Conservation (phyloP, 2,797 vertebrate species). For the Ciconia nigra region DNA sequence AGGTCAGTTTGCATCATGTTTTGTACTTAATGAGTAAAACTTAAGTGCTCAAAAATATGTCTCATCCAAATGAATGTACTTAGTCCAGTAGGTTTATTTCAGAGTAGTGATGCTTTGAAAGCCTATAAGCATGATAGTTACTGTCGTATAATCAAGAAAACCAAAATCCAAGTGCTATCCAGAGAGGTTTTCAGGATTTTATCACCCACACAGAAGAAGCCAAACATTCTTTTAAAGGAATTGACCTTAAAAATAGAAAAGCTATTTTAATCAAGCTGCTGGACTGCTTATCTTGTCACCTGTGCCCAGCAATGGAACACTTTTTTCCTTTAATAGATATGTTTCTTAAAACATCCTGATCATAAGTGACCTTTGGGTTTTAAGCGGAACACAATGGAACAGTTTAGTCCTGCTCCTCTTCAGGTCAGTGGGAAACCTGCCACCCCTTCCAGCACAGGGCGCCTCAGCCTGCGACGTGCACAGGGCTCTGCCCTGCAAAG, state of each 20-base stretch:
- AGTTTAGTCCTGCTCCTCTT: background rate
- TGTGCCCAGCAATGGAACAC: background rate
- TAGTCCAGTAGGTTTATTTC: background rate
- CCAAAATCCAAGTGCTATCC: background rate
- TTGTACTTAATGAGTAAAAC: slow-evolving; percentile 3
- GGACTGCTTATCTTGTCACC: slow-evolving; percentile 9
- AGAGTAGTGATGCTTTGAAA: background rate
- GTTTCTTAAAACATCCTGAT: slow-evolving; percentile 22
- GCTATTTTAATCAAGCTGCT: slow-evolving; percentile 26
- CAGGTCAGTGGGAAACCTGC: background rate
- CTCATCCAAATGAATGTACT: background rate
- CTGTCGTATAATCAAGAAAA: background rate
- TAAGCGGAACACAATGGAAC: background rate
- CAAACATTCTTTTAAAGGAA: slow-evolving; percentile 1
- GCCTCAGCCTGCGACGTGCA: background rate
- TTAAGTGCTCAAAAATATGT: background rate
- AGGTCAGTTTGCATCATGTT: slow-evolving; percentile 20
- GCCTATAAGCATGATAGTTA: background rate
- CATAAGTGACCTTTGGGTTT: background rate
- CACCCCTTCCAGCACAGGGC: background rate
- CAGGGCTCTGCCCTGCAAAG: background rate
- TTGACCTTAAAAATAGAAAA: slow-evolving; percentile 31
- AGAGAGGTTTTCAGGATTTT: slow-evolving; percentile 9
- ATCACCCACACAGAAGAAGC: background rate
- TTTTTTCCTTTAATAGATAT: slow-evolving; percentile 17